Evolutionary conservation across 2,113 vertebrate genomes (phyloP).

Genomic region (Lota lota): DNA sequence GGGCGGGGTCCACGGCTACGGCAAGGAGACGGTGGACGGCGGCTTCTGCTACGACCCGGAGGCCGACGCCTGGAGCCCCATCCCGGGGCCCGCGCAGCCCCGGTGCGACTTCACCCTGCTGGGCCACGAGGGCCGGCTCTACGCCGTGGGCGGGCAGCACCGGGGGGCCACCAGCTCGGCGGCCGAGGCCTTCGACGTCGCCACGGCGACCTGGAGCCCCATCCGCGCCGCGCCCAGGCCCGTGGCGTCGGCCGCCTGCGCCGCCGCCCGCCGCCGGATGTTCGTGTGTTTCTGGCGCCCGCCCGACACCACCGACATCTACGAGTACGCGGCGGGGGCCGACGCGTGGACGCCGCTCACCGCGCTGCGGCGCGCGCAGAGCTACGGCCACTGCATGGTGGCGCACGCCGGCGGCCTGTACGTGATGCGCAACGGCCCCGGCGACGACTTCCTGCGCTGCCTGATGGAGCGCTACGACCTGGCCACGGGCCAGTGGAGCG

Average conservation of each 20-base stretch:
- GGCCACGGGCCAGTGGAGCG: conserved; percentile 85
- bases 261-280: conserved; percentile 82
- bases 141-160: conserved; percentile 85
- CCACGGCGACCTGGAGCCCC: conserved; percentile 77
- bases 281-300: conserved; percentile 93
- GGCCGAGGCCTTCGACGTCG: conserved; percentile 79
- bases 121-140: conserved; percentile 80
- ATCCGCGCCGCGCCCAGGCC: conserved; percentile 80
- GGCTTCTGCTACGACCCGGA: conserved; percentile 86
- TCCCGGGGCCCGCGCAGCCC: conserved; percentile 85
- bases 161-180: conserved; percentile 78
- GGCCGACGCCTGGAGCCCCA: conserved; percentile 75
- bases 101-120: conserved; percentile 83
- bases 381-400: conserved; percentile 95
- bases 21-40: conserved; percentile 84
- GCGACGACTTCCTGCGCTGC: conserved; percentile 88
- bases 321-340: conserved; percentile 72
- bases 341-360: conserved; percentile 80
- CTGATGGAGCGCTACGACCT: conserved; percentile 90
- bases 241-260: conserved; percentile 76
- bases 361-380: conserved; percentile 81
- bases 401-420: conserved; percentile 90
- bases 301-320: conserved; percentile 84
- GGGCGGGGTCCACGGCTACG: conserved; percentile 83
- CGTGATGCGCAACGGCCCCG: conserved; percentile 89